phyloP scores from a whole-genome alignment of 2,113 vertebrate species.

The Brachirus orientalis region DNA sequence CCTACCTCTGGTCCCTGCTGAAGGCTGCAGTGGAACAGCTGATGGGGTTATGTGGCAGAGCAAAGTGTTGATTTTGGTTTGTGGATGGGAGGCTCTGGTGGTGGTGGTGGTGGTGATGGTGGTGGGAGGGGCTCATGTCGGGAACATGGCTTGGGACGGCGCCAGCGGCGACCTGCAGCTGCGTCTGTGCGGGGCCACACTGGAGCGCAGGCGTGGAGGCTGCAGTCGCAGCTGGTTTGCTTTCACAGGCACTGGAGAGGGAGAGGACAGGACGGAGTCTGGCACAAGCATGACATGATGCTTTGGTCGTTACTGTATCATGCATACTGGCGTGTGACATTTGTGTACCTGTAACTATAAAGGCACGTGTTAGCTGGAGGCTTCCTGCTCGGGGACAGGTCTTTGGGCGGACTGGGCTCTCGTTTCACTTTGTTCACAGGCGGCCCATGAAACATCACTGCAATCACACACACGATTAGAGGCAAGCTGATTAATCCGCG shows the following conservation, averaged over 20 bases:
- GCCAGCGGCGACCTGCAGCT: constrained; percentile 56
- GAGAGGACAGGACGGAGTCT: not conserved
- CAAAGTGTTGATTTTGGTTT: constrained; percentile 82
- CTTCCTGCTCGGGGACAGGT: constrained; percentile 86
- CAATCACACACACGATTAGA: constrained; percentile 2
- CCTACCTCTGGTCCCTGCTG: constrained; percentile 88
- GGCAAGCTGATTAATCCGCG: too few species aligned
- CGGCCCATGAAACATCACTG: constrained; percentile 92
- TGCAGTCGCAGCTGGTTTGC: constrained; percentile 87
- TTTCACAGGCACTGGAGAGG: constrained; percentile 89
- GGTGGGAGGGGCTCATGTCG: constrained; percentile 38
- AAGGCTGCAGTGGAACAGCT: constrained; percentile 85
- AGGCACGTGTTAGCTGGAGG: constrained; percentile 92
- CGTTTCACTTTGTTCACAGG: constrained; percentile 91
- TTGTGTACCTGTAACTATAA: constrained; percentile 90
- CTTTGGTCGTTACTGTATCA: not conserved
- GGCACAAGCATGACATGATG: not conserved
- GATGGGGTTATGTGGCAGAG: constrained; percentile 84
- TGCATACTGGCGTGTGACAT: too few species aligned
- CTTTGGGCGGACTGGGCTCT: constrained; percentile 87
- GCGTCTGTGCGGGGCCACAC: constrained; percentile 65
- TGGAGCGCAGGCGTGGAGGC: constrained; percentile 82
- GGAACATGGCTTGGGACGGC: constrained; percentile 39
- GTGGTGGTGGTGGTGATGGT: constrained; percentile 9
- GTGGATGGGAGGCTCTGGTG: constrained; percentile 58